Base-by-base conservation (phyloP, 2,113 vertebrate species). In the Notothenia rossii region DNA sequence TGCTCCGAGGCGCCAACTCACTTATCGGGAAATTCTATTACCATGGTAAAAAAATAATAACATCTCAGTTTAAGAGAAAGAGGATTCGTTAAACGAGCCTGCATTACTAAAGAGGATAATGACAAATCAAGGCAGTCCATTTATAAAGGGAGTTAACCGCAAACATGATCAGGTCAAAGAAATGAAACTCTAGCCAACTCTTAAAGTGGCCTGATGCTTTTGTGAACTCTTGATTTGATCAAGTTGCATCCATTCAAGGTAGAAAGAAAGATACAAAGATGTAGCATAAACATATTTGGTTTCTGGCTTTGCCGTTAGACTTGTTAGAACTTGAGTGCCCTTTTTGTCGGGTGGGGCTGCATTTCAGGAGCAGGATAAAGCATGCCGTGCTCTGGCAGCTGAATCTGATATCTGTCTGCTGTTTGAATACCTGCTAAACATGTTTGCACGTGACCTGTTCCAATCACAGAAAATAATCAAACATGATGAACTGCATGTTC, bases 241-340 rank as follows among this genome's bases (percentile, higher is more conserved):
- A 70, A 51, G 40, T 56, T 63, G 56, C 11, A 70, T 71, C 63
- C 75, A 17, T 56, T 67, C 17, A 33, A 22, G n/a, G 65, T 69
- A 74, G 40, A 66, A 73, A 36, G 17, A 40, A 49, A 59, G 50
- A 77, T 69, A 70, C 49, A 12, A 15, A 33, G 3, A 63, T 4
- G 46, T 40, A 70, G 64, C 73, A 80, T 51, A 45, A 81, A 87
- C 73, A 77, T 56, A 56, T 53, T 65, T 40, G 5, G 5, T 78
- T 68, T 65, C 66, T 53, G 25, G 54, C 49, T 70, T 72, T 46
- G 71, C 59, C 50, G 10, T 73, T 74, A 29, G 55, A 86, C 93
- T 80, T 90, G 91, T 92, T 77, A 29, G 60, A 88, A 89, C 93
- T 84, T 84, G 93, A 88, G 73, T 7, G 7, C 43, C 54, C 77